Base-by-base conservation (phyloP, 2,113 vertebrate species). In the Acanthisitta chloris region DNA sequence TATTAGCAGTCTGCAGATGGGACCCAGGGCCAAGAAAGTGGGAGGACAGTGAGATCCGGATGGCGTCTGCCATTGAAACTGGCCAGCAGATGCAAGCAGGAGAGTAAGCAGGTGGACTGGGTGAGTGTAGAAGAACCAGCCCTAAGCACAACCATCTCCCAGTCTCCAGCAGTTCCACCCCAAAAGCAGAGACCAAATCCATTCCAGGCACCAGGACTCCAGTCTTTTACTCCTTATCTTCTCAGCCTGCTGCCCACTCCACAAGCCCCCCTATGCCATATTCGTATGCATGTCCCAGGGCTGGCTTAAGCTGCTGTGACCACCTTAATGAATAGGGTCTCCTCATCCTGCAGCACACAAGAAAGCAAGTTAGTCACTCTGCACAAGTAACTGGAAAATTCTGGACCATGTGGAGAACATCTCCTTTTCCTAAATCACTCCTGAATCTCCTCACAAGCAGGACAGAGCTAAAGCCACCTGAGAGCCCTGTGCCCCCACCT, bases 311-410 rank as follows among this genome's bases (percentile, higher is more conserved):
- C 42, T 62, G 24, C 86, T 52, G 28, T 14, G 42, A 28, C 19
- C 66, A 57, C 42, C 46, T 40, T 17, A 74, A 51, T 58, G 12
- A 38, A 48, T 1, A 61, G 40, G 2, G 4, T 59, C 26, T 64
- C 18, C 51, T 91, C 64, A 55, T 6, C 26, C 17, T 1, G 1
- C 49, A 34, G 26, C 31, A 38, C 2, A 1, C 0, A 52, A 24
- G 31, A 73, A 34, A 51, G 14, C 16, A 80, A 42, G 14, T 66
- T 49, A 82, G 38, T 62, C 20, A 51, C 13, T n/a, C 51, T 52
- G 76, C 66, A 69, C 5, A 12, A 71, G 25, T 14, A 28, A 57
- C 0, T 58, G 72, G 72, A 65, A 87, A 84, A 73, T 70, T 64
- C 36, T 52, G 64, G 33, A 55, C 19, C 23, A 80, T 21, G 20